phyloP scores from a whole-genome alignment of 2,113 vertebrate species.

The Rhynchopsitta pachyrhyncha region DNA sequence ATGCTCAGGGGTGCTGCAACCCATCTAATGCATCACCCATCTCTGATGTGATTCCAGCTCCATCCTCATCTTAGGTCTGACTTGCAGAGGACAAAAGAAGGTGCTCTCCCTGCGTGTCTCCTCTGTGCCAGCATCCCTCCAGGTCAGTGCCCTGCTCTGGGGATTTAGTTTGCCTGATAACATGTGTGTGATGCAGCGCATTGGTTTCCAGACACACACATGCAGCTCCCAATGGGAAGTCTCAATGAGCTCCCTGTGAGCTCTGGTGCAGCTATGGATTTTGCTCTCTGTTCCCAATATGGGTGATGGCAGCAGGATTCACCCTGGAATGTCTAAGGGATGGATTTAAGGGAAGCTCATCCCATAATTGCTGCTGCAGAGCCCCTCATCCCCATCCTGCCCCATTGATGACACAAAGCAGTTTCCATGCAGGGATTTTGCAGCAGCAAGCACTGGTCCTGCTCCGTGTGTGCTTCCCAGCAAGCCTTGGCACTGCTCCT shows the following conservation, averaged over 20 bases:
- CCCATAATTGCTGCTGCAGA: background rate
- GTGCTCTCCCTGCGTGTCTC: background rate
- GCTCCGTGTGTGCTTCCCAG: accelerated
- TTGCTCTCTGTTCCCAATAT: accelerated
- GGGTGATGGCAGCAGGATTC: background rate
- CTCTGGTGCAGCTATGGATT: accelerated
- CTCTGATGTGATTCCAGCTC: background rate
- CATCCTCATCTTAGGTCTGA: background rate
- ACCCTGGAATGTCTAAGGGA: accelerated
- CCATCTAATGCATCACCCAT: accelerated
- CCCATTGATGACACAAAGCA: accelerated
- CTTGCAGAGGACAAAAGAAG: background rate
- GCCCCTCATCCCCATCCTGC: accelerated
- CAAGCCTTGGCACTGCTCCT: accelerated
- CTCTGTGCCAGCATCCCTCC: background rate
- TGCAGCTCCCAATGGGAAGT: background rate
- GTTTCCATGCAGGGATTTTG: background rate
- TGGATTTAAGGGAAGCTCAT: background rate
- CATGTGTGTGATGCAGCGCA: accelerated
- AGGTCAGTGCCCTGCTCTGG: background rate
- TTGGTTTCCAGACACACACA: accelerated
- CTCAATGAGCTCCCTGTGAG: accelerated
- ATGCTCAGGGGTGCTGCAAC: accelerated
- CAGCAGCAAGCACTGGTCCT: background rate
- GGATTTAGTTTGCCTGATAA: background rate